Evolutionary conservation across 2,888 invertebrate species (phyloP).

Genomic region (Fissipunctia ypsillon): DNA sequence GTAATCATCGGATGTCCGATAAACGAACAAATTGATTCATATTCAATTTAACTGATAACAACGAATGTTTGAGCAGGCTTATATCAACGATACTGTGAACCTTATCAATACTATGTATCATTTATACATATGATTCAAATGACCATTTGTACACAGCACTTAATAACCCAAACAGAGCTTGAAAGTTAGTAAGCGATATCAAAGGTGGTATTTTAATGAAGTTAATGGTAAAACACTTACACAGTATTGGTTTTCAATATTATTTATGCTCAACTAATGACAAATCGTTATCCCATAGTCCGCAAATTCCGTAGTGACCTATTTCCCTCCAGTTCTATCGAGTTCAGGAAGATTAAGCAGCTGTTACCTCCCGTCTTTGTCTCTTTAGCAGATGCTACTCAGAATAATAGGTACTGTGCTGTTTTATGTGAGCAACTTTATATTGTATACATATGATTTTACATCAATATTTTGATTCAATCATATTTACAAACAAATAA

Average conservation of each 20-base stretch:
- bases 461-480: slow-evolving; percentile 2
- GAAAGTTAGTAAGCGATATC: slow-evolving; percentile 7
- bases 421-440: not conserved
- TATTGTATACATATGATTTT: not conserved
- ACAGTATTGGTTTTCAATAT: slow-evolving; percentile 34
- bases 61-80: slow-evolving; percentile 39
- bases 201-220: not conserved
- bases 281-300: slow-evolving; percentile 26
- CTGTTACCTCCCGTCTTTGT: slow-evolving; percentile 34
- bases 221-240: not conserved
- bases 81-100: slow-evolving; percentile 30
- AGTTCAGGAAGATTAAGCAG: slow-evolving; percentile 43
- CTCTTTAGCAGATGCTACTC: slow-evolving; percentile 13
- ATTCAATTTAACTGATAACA: slow-evolving; percentile 60
- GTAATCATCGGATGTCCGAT: slow-evolving; percentile 58
- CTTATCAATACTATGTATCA: slow-evolving; percentile 29
- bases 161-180: not conserved
- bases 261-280: slow-evolving; percentile 30
- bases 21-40: slow-evolving; percentile 58
- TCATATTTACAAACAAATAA: slow-evolving; percentile 54
- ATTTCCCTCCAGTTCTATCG: slow-evolving; percentile 23
- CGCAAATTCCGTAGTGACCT: slow-evolving; percentile 53
- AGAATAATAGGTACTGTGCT: not conserved
- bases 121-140: slow-evolving; percentile 8
- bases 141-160: slow-evolving; percentile 7